A percentile compares a stretch with the other conserved stretches of the same genome.
These are phyloP conservation scores for Isichthys henryi DNA, from an alignment of 2,113 vertebrate genomes.

Conservation along the genomic window DNA sequence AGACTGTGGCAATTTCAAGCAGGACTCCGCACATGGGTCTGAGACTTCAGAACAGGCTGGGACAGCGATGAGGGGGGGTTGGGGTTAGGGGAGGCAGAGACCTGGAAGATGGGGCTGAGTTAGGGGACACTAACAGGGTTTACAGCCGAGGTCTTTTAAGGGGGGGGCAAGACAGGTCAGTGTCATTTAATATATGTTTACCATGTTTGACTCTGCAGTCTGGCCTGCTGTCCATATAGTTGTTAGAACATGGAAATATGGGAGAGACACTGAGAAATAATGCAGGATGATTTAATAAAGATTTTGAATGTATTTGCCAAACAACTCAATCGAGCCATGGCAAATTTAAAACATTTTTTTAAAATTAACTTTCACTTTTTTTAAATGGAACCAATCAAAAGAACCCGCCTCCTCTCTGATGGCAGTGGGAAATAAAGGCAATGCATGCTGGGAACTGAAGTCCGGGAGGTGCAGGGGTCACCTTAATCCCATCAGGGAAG, in stretches of 20 bases:
- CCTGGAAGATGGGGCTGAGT: background rate
- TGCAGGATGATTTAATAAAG: background rate
- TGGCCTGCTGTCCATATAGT: background rate
- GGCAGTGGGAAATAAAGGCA: background rate
- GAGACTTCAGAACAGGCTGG: constrained; percentile 58
- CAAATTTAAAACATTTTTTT: background rate
- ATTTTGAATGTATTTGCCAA: background rate
- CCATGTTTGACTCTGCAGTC: background rate
- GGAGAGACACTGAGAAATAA: background rate
- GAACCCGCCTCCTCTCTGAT: background rate
- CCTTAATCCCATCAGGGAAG: background rate
- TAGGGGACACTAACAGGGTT: background rate
- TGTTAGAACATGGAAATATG: background rate
- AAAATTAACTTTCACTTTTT: background rate
- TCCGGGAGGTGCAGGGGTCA: background rate
- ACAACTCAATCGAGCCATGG: background rate
- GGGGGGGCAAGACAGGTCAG: background rate
- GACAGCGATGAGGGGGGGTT: constrained; percentile 12
- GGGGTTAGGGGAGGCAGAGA: background rate
- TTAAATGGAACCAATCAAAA: background rate
- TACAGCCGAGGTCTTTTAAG: background rate
- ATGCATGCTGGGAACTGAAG: background rate
- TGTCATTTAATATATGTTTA: background rate
- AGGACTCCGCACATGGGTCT: constrained; percentile 61
- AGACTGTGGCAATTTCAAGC: constrained; percentile 82